Percentiles rank a stretch among this genome's conserved stretches.
Evolutionary conservation across 2,797 vertebrate species (phyloP).

Genomic region (Gila robusta): DNA sequence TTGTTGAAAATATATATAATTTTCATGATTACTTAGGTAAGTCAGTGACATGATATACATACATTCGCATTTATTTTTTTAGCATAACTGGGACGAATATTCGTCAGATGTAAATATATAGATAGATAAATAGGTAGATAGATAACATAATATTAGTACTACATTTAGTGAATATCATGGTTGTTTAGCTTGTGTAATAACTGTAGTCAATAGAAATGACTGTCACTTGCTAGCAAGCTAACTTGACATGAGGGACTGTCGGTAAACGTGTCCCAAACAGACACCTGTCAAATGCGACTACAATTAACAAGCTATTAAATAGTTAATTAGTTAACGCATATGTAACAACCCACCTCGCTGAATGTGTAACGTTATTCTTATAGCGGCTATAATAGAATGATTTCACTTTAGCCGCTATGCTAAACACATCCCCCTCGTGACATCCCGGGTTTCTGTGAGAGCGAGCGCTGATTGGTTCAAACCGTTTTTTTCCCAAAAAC

Average conservation of each 20-base stretch:
- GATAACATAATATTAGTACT: too few relatives aligned
- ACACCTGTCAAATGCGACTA: background rate
- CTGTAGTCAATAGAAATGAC: background rate
- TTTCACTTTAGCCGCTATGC: slow-evolving; percentile 18
- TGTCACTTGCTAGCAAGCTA: slow-evolving; percentile 31
- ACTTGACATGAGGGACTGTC: slow-evolving; percentile 32
- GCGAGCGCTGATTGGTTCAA: slow-evolving; percentile 55
- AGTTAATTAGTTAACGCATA: background rate
- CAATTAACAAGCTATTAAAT: background rate
- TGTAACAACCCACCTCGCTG: slow-evolving; percentile 14
- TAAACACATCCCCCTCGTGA: slow-evolving; percentile 47
- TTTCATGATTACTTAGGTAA: background rate
- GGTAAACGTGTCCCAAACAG: background rate
- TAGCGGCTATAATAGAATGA: background rate
- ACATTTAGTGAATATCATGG: background rate
- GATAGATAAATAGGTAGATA: background rate
- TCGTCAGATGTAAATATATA: too few relatives aligned
- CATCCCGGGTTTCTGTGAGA: slow-evolving; percentile 51
- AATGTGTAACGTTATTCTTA: background rate
- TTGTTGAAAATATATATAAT: background rate
- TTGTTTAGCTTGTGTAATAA: background rate
- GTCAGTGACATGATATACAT: background rate
- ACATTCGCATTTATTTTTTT: background rate
- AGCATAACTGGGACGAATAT: background rate
- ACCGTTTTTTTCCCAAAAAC: slow-evolving; percentile 40